phyloP scores from a whole-genome alignment of 2,888 invertebrate species.

The Drosophila pseudotakahashii region DNA sequence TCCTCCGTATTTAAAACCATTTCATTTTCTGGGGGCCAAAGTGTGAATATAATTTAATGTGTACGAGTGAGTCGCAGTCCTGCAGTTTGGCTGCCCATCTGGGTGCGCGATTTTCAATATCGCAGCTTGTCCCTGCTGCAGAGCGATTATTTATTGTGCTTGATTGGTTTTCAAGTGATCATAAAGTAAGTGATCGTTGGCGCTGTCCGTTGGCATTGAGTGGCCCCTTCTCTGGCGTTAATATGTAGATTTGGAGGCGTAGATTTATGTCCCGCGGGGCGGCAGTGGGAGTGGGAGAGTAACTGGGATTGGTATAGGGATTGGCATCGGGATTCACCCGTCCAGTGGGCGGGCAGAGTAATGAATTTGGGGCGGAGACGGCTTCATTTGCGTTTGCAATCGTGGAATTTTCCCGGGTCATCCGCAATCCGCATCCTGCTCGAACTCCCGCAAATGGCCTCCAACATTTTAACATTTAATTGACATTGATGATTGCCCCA shows the following conservation, averaged over 20 bases:
- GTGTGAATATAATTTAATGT: slow-evolving; percentile 85
- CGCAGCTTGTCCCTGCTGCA: slow-evolving; percentile 52
- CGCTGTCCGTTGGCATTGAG: slow-evolving; percentile 70
- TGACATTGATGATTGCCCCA: slow-evolving; percentile 75
- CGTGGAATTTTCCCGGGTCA: slow-evolving; percentile 39
- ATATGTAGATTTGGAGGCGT: slow-evolving; percentile 77
- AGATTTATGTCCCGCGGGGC: slow-evolving; percentile 59
- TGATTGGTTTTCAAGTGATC: slow-evolving; percentile 84
- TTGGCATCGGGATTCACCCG: neutral
- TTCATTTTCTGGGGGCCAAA: slow-evolving; percentile 83
- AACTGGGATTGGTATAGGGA: slow-evolving; percentile 24
- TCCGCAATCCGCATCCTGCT: slow-evolving; percentile 53
- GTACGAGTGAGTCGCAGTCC: slow-evolving; percentile 38
- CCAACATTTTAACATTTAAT: slow-evolving; percentile 75
- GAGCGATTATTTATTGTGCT: slow-evolving; percentile 84
- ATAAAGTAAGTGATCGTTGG: slow-evolving; percentile 83
- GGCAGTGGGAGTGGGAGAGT: slow-evolving; percentile 33
- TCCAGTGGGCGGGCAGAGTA: slow-evolving; percentile 1
- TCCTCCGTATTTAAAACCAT: slow-evolving; percentile 73
- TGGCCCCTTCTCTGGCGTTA: slow-evolving; percentile 64
- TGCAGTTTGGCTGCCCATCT: slow-evolving; percentile 20
- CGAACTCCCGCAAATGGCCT: slow-evolving; percentile 62
- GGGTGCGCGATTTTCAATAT: slow-evolving; percentile 82
- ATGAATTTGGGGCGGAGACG: slow-evolving; percentile 33
- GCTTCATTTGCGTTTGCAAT: slow-evolving; percentile 53